These are phyloP conservation scores for Oxytorus armatus DNA, from an alignment of 2,888 invertebrate genomes.

Conservation along the genomic window DNA sequence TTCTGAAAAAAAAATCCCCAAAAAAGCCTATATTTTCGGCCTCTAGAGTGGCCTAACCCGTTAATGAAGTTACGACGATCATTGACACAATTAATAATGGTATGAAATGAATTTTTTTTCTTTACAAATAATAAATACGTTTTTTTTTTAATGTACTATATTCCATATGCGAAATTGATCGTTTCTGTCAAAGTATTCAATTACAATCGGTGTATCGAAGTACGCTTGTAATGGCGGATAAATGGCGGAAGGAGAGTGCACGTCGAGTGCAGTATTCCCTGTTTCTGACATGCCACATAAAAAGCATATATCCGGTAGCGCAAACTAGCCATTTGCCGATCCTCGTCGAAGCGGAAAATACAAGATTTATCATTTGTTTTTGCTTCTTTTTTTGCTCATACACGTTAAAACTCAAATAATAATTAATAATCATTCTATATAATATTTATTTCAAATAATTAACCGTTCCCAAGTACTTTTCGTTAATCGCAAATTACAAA, in stretches of 20 bases:
- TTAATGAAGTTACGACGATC: no score
- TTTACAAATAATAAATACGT: neutral
- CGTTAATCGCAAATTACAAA: no score
- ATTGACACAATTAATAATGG: neutral
- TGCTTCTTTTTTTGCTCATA: neutral
- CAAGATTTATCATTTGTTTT: constrained; percentile 29
- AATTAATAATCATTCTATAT: no score
- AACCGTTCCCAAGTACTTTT: neutral
- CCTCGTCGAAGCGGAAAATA: constrained; percentile 23
- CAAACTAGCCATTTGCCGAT: constrained; percentile 26
- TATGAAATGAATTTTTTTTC: neutral
- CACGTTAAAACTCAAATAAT: no score
- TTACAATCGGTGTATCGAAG: constrained; percentile 30
- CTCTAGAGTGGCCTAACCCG: no score
- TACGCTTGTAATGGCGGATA: neutral
- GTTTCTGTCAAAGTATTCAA: constrained; percentile 14
- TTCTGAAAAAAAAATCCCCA: no score
- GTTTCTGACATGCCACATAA: constrained; percentile 41
- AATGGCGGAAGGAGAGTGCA: constrained; percentile 25
- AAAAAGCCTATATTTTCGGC: no score
- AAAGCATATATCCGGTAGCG: constrained; percentile 7
- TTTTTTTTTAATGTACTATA: neutral
- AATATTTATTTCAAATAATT: no score
- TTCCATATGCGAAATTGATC: constrained; percentile 8
- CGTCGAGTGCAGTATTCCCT: constrained; percentile 50